These are phyloP conservation scores for Megaleporinus macrocephalus DNA, from an alignment of 2,113 vertebrate genomes.

Conservation along the genomic window DNA sequence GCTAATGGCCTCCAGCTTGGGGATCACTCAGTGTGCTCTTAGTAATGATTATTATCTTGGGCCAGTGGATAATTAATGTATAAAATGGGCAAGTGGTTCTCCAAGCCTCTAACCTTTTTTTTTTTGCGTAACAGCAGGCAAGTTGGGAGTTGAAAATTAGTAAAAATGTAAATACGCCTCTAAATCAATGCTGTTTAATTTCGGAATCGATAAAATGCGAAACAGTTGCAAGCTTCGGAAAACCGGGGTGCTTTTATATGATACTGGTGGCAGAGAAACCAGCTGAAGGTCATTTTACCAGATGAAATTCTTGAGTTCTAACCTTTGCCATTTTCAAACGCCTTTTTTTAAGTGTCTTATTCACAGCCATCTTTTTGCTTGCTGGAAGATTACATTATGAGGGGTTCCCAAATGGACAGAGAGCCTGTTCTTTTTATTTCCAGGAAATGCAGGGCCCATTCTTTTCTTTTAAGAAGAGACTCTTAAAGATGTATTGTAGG, in stretches of 20 bases:
- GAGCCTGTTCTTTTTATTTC: slow-evolving; percentile 43
- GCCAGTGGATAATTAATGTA: slow-evolving; percentile 38
- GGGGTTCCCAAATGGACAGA: slow-evolving; percentile 1
- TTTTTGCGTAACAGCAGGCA: neutral
- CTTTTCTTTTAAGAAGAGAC: slow-evolving; percentile 63
- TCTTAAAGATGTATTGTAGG: slow-evolving; percentile 61
- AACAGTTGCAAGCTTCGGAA: neutral
- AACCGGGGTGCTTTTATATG: slow-evolving; percentile 4
- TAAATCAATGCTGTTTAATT: slow-evolving; percentile 13
- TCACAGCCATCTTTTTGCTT: neutral
- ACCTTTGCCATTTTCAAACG: neutral
- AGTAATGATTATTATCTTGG: slow-evolving; percentile 45
- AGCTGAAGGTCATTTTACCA: slow-evolving; percentile 18
- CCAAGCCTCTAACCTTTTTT: slow-evolving; percentile 21
- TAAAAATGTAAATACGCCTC: slow-evolving; percentile 15
- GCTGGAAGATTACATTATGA: slow-evolving; percentile 41
- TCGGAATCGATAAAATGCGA: neutral
- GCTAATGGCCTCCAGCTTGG: slow-evolving; percentile 38
- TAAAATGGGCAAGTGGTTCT: slow-evolving; percentile 37
- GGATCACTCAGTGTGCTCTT: slow-evolving; percentile 31
- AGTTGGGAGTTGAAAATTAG: slow-evolving; percentile 27
- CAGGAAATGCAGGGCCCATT: slow-evolving; percentile 55
- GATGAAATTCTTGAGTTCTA: slow-evolving; percentile 7
- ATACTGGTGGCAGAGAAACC: neutral
- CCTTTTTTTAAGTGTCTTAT: slow-evolving; percentile 3